Evolutionary conservation across 1,140 invertebrate species (phyloP).

Genomic region (Patella vulgata): DNA sequence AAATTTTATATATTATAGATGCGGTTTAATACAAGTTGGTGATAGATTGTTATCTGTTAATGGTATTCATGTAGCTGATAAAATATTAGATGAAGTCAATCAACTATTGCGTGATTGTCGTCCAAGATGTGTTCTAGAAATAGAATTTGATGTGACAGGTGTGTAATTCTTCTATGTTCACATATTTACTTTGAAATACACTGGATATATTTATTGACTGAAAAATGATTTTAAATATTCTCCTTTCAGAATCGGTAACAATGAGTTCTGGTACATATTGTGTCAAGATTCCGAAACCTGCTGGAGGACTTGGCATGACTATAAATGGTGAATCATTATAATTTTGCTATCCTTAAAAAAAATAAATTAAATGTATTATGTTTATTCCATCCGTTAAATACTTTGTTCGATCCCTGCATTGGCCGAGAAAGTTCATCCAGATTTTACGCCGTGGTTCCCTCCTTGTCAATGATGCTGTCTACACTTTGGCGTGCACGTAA

Average conservation of each 20-base stretch:
- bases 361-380: too few relatives aligned
- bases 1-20: slow-evolving; percentile 63
- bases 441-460: too few relatives aligned
- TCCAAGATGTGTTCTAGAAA: slow-evolving; percentile 70
- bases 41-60: slow-evolving; percentile 87
- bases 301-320: slow-evolving; percentile 84
- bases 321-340: slow-evolving; percentile 76
- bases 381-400: too few relatives aligned
- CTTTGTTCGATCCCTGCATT: too few relatives aligned
- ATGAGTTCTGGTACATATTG: slow-evolving; percentile 89
- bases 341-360: too few relatives aligned
- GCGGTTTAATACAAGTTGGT: slow-evolving; percentile 82
- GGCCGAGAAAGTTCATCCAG: too few relatives aligned
- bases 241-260: slow-evolving; percentile 79
- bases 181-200: not conserved
- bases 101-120: slow-evolving; percentile 67
- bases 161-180: not conserved
- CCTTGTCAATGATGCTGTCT: too few relatives aligned
- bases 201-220: not conserved
- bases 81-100: slow-evolving; percentile 69
- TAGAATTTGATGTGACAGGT: slow-evolving; percentile 91
- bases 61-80: slow-evolving; percentile 70
- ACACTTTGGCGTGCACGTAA: too few relatives aligned
- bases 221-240: slow-evolving; percentile 18
- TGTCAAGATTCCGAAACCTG: slow-evolving; percentile 84